Evolutionary conservation across 2,888 invertebrate species (phyloP).

Genomic region (Stictocephala bisonia): DNA sequence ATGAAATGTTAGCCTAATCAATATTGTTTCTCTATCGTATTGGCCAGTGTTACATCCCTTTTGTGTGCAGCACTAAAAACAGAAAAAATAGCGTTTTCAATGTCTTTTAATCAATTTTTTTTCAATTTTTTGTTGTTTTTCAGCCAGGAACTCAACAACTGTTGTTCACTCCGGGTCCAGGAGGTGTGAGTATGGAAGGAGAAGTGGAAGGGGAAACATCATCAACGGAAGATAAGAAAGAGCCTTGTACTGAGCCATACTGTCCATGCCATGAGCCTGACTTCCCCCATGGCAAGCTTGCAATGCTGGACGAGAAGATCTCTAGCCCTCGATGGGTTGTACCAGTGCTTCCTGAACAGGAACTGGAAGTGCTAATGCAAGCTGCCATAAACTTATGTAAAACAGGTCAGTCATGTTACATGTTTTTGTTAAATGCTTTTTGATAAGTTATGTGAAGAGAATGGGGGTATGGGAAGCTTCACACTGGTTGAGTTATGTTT

Average conservation of each 20-base stretch:
- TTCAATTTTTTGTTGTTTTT: no score
- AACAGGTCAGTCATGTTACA: conserved; percentile 73
- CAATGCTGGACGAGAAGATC: conserved; percentile 94
- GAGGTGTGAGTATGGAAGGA: conserved; percentile 9
- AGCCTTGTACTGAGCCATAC: conserved; percentile 51
- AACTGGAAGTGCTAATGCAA: conserved; percentile 90
- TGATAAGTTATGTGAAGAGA: not conserved
- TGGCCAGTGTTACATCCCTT: no score
- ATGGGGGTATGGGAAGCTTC: not conserved
- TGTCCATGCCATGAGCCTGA: conserved; percentile 66
- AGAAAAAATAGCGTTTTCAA: no score
- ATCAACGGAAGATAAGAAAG: conserved; percentile 40
- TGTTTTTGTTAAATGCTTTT: conserved; percentile 29
- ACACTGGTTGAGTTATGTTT: not conserved
- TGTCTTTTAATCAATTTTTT: no score
- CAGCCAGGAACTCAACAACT: conserved; percentile 3
- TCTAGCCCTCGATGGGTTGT: conserved; percentile 97
- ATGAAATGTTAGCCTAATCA: no score
- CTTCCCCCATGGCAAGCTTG: conserved; percentile 90
- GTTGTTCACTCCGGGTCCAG: not conserved
- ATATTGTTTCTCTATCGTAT: no score
- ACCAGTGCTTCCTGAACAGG: conserved; percentile 96
- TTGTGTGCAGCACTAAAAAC: no score
- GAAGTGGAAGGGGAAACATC: conserved; percentile 38
- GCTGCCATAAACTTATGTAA: conserved; percentile 89